phyloP scores from a whole-genome alignment of 2,888 invertebrate species.

The Masnerella sp. region DNA sequence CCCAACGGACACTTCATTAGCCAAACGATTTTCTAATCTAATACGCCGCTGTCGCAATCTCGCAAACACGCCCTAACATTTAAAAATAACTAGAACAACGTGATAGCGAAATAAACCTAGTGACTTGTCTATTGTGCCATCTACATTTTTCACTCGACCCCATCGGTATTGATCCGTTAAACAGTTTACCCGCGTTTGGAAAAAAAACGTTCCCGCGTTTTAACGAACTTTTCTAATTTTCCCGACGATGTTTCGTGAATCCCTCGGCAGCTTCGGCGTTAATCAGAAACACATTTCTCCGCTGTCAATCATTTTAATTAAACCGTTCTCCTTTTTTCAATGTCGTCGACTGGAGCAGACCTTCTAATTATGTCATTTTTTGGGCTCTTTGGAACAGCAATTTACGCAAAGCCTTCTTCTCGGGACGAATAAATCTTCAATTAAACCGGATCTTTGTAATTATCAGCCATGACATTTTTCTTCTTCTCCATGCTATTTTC shows the following conservation, averaged over 20 bases:
- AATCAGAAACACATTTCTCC: background rate
- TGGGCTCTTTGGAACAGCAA: background rate
- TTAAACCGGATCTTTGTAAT: slow-evolving; percentile 4
- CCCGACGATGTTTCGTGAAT: too few relatives aligned
- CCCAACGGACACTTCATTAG: slow-evolving; percentile 13
- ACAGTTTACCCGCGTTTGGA: too few relatives aligned
- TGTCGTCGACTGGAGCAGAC: slow-evolving; percentile 4
- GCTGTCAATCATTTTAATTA: background rate
- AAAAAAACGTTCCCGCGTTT: too few relatives aligned
- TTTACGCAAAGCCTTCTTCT: background rate
- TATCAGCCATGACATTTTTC: background rate
- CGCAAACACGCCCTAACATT: slow-evolving; percentile 19
- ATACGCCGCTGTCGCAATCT: slow-evolving; percentile 24
- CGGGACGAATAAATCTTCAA: slow-evolving; percentile 1
- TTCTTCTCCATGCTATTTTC: too few relatives aligned
- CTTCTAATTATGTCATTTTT: background rate
- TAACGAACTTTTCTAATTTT: too few relatives aligned
- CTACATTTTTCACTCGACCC: too few relatives aligned
- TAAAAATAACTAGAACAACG: slow-evolving; percentile 43
- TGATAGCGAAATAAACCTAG: too few relatives aligned
- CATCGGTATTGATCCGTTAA: too few relatives aligned
- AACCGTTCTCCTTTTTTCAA: background rate
- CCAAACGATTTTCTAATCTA: slow-evolving; percentile 38
- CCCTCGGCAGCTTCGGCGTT: background rate
- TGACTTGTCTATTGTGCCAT: too few relatives aligned